phyloP scores from a whole-genome alignment of 2,888 invertebrate species.

The Acanthacorydalis orientalis region DNA sequence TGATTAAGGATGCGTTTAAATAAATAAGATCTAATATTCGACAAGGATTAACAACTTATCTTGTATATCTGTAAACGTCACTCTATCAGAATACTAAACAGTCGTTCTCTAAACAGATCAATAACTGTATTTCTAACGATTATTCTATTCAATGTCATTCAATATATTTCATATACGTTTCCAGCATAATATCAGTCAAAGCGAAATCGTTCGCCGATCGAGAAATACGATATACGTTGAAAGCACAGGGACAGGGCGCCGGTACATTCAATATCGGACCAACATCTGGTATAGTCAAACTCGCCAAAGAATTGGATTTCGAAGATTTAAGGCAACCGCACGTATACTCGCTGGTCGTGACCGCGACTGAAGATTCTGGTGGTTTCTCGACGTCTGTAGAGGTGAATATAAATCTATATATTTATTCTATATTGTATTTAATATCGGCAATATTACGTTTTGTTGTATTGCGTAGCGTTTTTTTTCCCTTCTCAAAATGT shows the following conservation, averaged over 20 bases:
- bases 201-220: conserved; percentile 95
- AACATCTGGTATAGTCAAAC: conserved; percentile 84
- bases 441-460: not conserved
- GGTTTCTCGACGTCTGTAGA: conserved; percentile 91
- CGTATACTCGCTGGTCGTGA: conserved; percentile 81
- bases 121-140: too few species aligned
- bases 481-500: too few species aligned
- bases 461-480: not conserved
- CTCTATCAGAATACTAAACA: too few species aligned
- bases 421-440: not conserved
- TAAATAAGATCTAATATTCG: too few species aligned
- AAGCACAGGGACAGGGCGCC: conserved; percentile 85
- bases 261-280: conserved; percentile 93
- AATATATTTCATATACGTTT: conserved; percentile 14
- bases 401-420: conserved; percentile 30
- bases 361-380: conserved; percentile 94
- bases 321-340: conserved; percentile 91
- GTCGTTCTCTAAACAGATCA: too few species aligned
- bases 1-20: too few species aligned
- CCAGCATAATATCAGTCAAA: conserved; percentile 88
- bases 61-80: too few species aligned
- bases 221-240: conserved; percentile 88
- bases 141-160: not conserved
- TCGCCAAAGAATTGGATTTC: conserved; percentile 91
- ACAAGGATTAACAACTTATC: too few species aligned